phyloP scores from a whole-genome alignment of 2,113 vertebrate species.

The Nothoprocta perdicaria region DNA sequence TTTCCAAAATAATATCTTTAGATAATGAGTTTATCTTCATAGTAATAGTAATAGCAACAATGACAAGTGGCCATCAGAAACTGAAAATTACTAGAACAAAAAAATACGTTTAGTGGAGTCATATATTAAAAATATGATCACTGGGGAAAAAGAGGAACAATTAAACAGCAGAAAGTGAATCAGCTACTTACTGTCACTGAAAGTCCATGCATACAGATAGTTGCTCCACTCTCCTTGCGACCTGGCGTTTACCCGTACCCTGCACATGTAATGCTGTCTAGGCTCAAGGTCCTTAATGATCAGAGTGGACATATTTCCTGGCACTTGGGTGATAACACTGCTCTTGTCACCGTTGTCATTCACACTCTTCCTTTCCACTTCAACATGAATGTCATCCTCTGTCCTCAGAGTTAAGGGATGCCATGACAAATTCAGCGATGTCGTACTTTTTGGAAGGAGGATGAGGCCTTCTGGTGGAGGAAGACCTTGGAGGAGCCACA shows the following conservation, averaged over 20 bases:
- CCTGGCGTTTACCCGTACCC: conserved; percentile 80
- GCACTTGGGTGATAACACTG: conserved; percentile 68
- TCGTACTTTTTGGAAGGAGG: conserved; percentile 81
- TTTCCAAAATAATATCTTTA: neutral
- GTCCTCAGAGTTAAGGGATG: conserved; percentile 73
- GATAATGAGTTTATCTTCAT: neutral
- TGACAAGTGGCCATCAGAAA: neutral
- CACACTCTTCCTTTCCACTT: conserved; percentile 78
- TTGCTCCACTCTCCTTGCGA: conserved; percentile 82
- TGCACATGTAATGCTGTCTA: conserved; percentile 83
- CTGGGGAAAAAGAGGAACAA: neutral
- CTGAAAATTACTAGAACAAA: neutral
- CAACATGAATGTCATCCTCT: conserved; percentile 80
- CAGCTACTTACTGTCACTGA: conserved; percentile 84
- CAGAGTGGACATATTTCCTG: conserved; percentile 78
- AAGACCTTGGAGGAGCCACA: conserved; percentile 78
- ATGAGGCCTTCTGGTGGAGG: conserved; percentile 82
- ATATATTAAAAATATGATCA: neutral
- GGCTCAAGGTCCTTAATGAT: conserved; percentile 78
- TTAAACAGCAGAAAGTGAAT: neutral
- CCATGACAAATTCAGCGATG: conserved; percentile 85
- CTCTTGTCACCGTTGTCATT: conserved; percentile 49
- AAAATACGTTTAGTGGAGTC: neutral
- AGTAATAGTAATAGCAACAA: neutral
- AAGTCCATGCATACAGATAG: conserved; percentile 84